phyloP scores from a whole-genome alignment of 2,888 invertebrate species.

The Dicyrtomina minuta region DNA sequence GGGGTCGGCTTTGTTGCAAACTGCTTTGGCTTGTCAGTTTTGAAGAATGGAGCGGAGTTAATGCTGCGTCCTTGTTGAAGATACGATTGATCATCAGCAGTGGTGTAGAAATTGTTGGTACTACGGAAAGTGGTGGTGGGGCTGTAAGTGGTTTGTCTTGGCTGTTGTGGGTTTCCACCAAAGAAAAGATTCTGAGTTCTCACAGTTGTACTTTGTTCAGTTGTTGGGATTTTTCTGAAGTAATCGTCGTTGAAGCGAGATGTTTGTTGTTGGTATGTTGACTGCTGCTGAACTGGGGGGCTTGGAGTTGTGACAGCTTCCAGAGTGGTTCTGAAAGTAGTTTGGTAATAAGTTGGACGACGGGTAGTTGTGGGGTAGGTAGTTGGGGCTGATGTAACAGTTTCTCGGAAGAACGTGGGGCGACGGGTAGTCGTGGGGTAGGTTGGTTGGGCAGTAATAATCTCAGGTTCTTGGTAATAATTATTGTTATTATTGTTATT shows the following conservation, averaged over 20 bases:
- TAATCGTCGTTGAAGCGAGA: slow-evolving; percentile 49
- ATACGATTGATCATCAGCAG: slow-evolving; percentile 7
- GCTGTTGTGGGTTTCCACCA: not conserved
- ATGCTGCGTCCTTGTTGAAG: slow-evolving; percentile 30
- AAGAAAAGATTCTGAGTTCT: slow-evolving; percentile 26
- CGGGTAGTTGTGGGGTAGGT: slow-evolving; percentile 20
- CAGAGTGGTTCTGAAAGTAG: slow-evolving; percentile 48
- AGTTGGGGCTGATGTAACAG: not conserved
- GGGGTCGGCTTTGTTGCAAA: slow-evolving; percentile 23
- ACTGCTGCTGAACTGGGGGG: slow-evolving; percentile 34
- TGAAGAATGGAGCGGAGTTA: slow-evolving; percentile 2
- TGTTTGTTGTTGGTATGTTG: slow-evolving; percentile 51
- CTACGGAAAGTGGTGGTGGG: slow-evolving; percentile 4
- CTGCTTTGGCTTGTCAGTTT: slow-evolving; percentile 13
- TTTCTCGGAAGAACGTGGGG: slow-evolving; percentile 25
- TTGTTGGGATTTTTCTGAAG: slow-evolving; percentile 42
- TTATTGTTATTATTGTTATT: no score
- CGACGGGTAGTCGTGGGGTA: slow-evolving; percentile 30
- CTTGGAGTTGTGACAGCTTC: slow-evolving; percentile 26
- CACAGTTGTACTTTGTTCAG: slow-evolving; percentile 30
- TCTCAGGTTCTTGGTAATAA: slow-evolving; percentile 9
- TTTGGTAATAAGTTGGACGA: slow-evolving; percentile 46
- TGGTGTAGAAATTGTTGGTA: slow-evolving; percentile 14
- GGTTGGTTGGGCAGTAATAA: not conserved
- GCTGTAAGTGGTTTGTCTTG: slow-evolving; percentile 10